A percentile compares a stretch with the other conserved stretches of the same genome.
Conservation (phyloP, 2,888 invertebrate species). For the Orthosia gothica region DNA sequence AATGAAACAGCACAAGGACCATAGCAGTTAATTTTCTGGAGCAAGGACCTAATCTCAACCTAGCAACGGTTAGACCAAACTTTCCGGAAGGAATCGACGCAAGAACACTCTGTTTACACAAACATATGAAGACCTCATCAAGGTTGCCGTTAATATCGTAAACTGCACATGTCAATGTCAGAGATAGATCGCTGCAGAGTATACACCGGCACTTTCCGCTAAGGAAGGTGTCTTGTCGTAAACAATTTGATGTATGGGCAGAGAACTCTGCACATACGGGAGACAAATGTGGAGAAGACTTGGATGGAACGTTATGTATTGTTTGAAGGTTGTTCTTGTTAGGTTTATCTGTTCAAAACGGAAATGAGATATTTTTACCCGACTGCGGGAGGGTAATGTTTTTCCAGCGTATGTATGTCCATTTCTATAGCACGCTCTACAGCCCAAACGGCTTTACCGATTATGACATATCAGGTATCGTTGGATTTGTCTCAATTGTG, state of each 20-base stretch:
- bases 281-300: background rate
- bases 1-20: background rate
- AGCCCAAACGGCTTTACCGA: too few species aligned
- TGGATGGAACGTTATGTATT: background rate
- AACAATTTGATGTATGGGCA: constrained; percentile 60
- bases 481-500: too few species aligned
- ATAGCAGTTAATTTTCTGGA: background rate
- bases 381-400: too few species aligned
- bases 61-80: background rate
- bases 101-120: constrained; percentile 27
- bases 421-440: too few species aligned
- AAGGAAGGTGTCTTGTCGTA: constrained; percentile 33
- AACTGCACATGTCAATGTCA: constrained; percentile 68
- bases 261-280: constrained; percentile 25
- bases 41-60: background rate
- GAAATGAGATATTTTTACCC: background rate
- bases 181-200: constrained; percentile 58
- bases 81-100: constrained; percentile 18
- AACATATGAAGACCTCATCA: constrained; percentile 31
- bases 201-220: constrained; percentile 69
- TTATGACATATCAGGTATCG: too few species aligned
- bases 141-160: constrained; percentile 42
- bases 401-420: too few species aligned
- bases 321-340: background rate
- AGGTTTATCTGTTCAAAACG: background rate